Base-by-base conservation (phyloP, 2,113 vertebrate species). In the Prietella phreatophila region DNA sequence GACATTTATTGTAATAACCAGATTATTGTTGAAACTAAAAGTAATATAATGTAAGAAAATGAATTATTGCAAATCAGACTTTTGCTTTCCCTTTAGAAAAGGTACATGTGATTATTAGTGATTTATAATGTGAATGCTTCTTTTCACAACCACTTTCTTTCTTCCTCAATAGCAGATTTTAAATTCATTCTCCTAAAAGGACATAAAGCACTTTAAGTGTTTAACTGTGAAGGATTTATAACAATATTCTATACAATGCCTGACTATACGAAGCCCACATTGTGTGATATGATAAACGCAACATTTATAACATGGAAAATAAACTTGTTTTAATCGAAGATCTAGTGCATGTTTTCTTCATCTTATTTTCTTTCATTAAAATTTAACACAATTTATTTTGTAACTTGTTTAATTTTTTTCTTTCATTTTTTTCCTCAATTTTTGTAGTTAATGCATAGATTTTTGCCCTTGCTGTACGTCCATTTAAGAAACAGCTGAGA, bases 181-280 rank as follows among this genome's bases (percentile, higher is more conserved):
- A 71, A 86, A 83, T 90, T 76, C 93, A 93, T 89, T 90, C 92
- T 92, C 91, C 87, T 78, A 75, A 90, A 91, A 92, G 91, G 91
- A 93, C 94, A 95, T 94, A 93, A 94, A 95, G 94, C 94, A 95
- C 95, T 95, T 95, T 95, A 95, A 93, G 94, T 95, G 94, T 95
- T 85, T 78, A 91, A 91, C 90, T 91, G 91, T 90, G 88, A 92
- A 90, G 88, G 88, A 89, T 85, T 85, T 87, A 71, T 84, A 85
- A 87, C 82, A 84, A 87, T 90, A 88, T 87, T 91, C 89, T 89
- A 85, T 88, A 86, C 83, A 47, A 89, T 89, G 86, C 88, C 73
- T 87, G 84, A 85, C 78, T 86, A 85, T 89, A 81, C 82, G 65
- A 92, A 86, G 82, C 86, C 87, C 89, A 82, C 65, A 47, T 88